Conservation (phyloP, 1,140 invertebrate genomes). For the Drosophila malerkotliana region DNA sequence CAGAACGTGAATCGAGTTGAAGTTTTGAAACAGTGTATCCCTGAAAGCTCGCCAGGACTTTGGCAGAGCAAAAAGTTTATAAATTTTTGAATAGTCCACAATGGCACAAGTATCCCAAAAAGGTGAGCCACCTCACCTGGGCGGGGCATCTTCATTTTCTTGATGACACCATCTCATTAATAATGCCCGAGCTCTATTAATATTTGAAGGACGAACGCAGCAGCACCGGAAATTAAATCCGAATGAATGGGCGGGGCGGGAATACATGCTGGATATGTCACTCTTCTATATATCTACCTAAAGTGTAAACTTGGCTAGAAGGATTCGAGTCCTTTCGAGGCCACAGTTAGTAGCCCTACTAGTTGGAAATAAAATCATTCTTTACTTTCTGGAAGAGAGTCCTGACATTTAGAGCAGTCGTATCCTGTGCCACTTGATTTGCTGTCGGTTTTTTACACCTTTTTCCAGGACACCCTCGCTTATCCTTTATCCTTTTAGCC, state of each 20-base stretch:
- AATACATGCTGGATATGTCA: no score
- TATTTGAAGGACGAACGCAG: conserved; percentile 70
- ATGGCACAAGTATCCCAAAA: conserved; percentile 56
- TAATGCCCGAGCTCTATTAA: conserved; percentile 73
- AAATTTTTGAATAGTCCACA: conserved; percentile 68
- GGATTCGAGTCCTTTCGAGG: background rate
- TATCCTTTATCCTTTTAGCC: background rate
- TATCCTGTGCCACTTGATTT: conserved; percentile 9
- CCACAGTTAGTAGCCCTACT: no score
- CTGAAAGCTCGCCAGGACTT: conserved; percentile 11
- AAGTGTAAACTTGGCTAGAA: background rate
- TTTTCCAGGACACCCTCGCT: background rate
- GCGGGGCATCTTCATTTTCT: conserved; percentile 68
- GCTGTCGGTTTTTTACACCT: conserved; percentile 12
- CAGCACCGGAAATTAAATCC: conserved; percentile 74
- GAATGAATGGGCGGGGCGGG: conserved; percentile 19
- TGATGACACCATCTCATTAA: conserved; percentile 79
- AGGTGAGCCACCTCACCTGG: conserved; percentile 25
- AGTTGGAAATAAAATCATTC: no score
- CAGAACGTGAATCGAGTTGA: conserved; percentile 1
- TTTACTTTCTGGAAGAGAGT: background rate
- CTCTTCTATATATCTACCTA: no score
- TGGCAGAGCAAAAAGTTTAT: conserved; percentile 53
- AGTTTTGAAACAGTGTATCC: background rate
- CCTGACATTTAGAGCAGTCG: background rate